Percentiles rank a stretch among this genome's conserved stretches.
Conservation (phyloP, 2,888 invertebrate genomes). For the Tetanocera ferruginea region DNA sequence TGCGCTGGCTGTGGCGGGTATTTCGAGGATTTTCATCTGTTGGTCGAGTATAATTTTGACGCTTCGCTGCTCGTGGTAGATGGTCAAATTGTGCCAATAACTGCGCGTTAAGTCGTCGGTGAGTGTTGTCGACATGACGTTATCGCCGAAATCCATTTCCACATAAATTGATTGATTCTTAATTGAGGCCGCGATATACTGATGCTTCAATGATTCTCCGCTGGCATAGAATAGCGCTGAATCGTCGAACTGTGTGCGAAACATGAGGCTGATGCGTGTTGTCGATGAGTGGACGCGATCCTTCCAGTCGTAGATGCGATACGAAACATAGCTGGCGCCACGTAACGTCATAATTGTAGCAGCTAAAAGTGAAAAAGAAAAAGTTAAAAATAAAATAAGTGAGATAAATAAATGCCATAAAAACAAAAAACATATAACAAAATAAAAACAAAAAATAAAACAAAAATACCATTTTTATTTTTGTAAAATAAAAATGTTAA, state of each 20-base stretch:
- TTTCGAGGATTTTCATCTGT: conserved; percentile 78
- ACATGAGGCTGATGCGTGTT: conserved; percentile 88
- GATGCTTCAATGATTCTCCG: conserved; percentile 86
- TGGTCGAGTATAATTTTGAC: conserved; percentile 84
- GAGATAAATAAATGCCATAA: conserved; percentile 8
- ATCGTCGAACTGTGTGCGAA: conserved; percentile 91
- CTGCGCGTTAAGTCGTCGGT: conserved; percentile 81
- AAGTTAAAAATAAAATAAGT: conserved; percentile 1
- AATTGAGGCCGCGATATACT: conserved; percentile 90
- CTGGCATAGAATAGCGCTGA: conserved; percentile 94
- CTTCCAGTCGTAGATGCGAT: conserved; percentile 93
- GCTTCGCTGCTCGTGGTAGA: conserved; percentile 81
- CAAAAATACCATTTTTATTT: not conserved
- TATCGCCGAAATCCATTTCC: conserved; percentile 89
- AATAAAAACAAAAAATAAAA: conserved; percentile 3
- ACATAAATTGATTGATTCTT: conserved; percentile 86
- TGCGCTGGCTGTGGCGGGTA: conserved; percentile 73
- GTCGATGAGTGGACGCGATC: conserved; percentile 90
- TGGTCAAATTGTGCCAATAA: conserved; percentile 91
- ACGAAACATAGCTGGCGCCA: conserved; percentile 93
- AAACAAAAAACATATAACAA: too few species aligned
- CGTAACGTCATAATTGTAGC: conserved; percentile 88
- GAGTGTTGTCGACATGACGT: conserved; percentile 77
- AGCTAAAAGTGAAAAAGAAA: conserved; percentile 72
- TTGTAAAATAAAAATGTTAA: not conserved